phyloP scores from a whole-genome alignment of 2,797 vertebrate genomes.

The Malurus leucopterus region DNA sequence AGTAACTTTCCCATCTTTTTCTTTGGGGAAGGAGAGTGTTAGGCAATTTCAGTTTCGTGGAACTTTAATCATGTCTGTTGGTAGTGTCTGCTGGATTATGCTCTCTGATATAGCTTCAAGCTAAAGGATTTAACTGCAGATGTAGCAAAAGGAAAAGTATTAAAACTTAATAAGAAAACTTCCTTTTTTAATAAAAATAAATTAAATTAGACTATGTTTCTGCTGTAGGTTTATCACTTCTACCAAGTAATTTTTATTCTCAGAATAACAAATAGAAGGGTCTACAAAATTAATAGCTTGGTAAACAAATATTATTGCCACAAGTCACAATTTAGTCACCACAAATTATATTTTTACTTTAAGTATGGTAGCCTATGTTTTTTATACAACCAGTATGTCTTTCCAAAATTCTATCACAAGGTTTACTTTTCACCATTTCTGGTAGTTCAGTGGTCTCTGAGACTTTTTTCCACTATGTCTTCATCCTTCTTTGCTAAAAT shows the following conservation, averaged over 20 bases:
- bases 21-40: not conserved
- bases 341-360: not conserved
- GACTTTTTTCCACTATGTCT: not conserved
- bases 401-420: not conserved
- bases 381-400: not conserved
- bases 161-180: not conserved
- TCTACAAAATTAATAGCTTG: constrained; percentile 31
- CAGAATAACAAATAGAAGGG: constrained; percentile 3
- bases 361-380: not conserved
- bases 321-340: not conserved
- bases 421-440: not conserved
- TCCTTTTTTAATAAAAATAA: not conserved
- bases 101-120: not conserved
- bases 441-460: not conserved
- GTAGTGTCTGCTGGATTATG: not conserved
- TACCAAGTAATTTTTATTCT: constrained; percentile 13
- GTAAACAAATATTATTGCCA: not conserved
- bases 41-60: not conserved
- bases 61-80: not conserved
- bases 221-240: not conserved
- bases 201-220: not conserved
- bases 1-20: not conserved
- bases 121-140: not conserved
- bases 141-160: not conserved
- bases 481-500: not conserved